Conservation (phyloP, 1,140 invertebrate species). For the Dendroctonus valens region DNA sequence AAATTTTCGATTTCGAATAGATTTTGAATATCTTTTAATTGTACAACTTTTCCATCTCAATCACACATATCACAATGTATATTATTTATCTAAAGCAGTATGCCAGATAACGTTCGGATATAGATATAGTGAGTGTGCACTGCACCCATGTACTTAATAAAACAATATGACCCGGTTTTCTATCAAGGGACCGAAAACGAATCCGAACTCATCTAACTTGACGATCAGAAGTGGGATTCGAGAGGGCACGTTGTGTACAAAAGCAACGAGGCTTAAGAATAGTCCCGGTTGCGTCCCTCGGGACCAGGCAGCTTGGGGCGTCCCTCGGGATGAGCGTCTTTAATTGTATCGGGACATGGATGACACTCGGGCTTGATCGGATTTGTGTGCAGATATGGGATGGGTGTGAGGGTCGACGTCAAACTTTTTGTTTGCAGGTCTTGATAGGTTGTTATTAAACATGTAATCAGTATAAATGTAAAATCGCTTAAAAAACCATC, state of each 20-base stretch:
- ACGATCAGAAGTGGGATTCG: constrained; percentile 26
- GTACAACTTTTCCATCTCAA: too few species aligned
- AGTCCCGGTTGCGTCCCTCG: constrained; percentile 11
- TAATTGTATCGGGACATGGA: constrained; percentile 31
- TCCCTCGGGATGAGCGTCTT: constrained; percentile 24
- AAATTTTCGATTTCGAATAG: too few species aligned
- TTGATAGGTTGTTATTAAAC: constrained; percentile 1
- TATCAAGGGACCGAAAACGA: background rate
- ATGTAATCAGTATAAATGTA: constrained; percentile 18
- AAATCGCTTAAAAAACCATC: constrained; percentile 16
- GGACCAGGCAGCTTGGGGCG: constrained; percentile 16
- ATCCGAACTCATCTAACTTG: constrained; percentile 25
- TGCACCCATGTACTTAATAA: too few species aligned
- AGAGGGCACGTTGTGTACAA: constrained; percentile 21
- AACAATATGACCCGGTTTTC: too few species aligned
- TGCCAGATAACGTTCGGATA: too few species aligned
- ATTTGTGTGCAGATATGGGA: constrained; percentile 16
- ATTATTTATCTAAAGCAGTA: too few species aligned
- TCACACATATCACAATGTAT: too few species aligned
- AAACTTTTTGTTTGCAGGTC: background rate
- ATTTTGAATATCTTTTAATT: too few species aligned
- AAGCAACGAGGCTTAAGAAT: constrained; percentile 27
- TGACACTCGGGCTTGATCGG: constrained; percentile 28
- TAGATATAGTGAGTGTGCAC: too few species aligned
- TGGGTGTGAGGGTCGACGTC: constrained; percentile 1